These are phyloP conservation scores for Platichthys flesus DNA, from an alignment of 2,113 vertebrate genomes.

Conservation along the genomic window DNA sequence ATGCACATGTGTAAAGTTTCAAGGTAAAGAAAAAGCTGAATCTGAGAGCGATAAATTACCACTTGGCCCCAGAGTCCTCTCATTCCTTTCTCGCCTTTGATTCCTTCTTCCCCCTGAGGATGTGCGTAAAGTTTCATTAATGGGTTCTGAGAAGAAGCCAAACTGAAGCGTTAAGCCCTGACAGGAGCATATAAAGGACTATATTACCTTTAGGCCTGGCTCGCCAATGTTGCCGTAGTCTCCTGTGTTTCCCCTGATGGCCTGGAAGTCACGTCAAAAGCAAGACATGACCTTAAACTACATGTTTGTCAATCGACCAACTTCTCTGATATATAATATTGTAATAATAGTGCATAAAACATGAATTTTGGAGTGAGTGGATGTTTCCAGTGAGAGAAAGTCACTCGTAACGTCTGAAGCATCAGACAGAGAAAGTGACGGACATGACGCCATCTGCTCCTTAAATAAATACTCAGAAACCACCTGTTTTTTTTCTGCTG, in stretches of 20 bases:
- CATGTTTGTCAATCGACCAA: neutral
- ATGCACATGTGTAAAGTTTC: constrained; percentile 19
- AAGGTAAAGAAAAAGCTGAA: constrained; percentile 6
- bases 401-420: neutral
- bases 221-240: constrained; percentile 74
- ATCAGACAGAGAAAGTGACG: constrained; percentile 1
- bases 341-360: constrained; percentile 1
- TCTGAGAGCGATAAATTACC: constrained; percentile 61
- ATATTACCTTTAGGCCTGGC: constrained; percentile 74
- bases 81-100: constrained; percentile 82
- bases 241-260: constrained; percentile 69
- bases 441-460: neutral
- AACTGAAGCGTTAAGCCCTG: constrained; percentile 1
- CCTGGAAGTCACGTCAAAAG: constrained; percentile 56
- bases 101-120: constrained; percentile 74
- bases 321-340: neutral
- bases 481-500: neutral
- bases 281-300: neutral
- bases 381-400: constrained; percentile 10
- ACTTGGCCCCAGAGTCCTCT: constrained; percentile 73
- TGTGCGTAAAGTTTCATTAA: constrained; percentile 48
- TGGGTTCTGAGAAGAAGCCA: constrained; percentile 10
- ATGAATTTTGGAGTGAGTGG: neutral
- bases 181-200: constrained; percentile 6
- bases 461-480: neutral